These are phyloP conservation scores for Crambe crambe DNA, from an alignment of 37 sponge, comb jelly and placozoan genomes.

Conservation along the genomic window DNA sequence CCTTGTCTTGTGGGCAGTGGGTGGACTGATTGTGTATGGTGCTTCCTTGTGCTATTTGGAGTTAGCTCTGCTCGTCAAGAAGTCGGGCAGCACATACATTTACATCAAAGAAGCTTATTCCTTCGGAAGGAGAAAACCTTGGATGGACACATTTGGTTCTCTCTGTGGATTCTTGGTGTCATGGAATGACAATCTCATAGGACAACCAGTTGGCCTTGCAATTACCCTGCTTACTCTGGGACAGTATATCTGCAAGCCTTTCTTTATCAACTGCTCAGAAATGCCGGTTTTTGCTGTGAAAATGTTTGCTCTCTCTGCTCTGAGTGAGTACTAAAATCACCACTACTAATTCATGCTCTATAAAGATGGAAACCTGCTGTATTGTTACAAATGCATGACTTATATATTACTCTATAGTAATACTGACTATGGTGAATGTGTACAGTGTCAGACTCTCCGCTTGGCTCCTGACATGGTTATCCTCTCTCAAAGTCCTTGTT, in stretches of 20 bases:
- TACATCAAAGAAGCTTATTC: slow-evolving; percentile 58
- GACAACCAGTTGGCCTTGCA: slow-evolving; percentile 21
- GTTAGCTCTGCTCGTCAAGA: slow-evolving; percentile 49
- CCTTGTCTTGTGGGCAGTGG: slow-evolving; percentile 60
- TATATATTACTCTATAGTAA: no score
- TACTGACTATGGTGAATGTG: slow-evolving; percentile 40
- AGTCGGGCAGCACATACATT: slow-evolving; percentile 57
- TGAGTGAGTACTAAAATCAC: no score
- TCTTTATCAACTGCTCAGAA: slow-evolving; percentile 39
- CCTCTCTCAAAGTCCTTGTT: slow-evolving; percentile 36
- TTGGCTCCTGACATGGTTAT: slow-evolving; percentile 14
- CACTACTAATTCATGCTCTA: no score
- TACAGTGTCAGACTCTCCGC: slow-evolving; percentile 38
- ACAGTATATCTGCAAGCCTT: slow-evolving; percentile 43
- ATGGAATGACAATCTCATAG: slow-evolving; percentile 42
- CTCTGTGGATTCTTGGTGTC: slow-evolving; percentile 47
- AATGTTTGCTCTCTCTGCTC: background rate
- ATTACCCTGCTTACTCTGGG: slow-evolving; percentile 44
- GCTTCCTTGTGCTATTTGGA: slow-evolving; percentile 75
- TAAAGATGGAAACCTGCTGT: no score
- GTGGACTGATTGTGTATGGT: slow-evolving; percentile 55
- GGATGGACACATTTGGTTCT: slow-evolving; percentile 25
- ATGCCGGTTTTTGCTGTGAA: background rate
- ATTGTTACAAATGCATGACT: no score
- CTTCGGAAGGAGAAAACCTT: slow-evolving; percentile 28